A percentile compares a stretch with the other conserved stretches of the same genome.
Evolutionary conservation across 2,113 vertebrate species (phyloP).

Genomic region (Sminthopsis crassicaudata): DNA sequence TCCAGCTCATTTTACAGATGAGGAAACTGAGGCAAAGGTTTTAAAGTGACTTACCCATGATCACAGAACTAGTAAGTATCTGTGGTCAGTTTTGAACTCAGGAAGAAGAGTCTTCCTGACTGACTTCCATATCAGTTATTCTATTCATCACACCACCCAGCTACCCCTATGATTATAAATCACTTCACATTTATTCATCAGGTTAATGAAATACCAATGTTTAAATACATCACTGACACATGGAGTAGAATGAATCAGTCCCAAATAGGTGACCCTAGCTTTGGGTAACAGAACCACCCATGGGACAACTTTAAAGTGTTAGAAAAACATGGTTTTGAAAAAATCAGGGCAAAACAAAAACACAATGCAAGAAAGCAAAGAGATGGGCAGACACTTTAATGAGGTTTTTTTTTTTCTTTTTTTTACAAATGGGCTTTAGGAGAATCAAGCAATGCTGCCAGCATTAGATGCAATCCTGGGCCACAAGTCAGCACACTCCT

Average conservation of each 20-base stretch:
- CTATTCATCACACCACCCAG: no score
- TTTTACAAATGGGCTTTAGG: not conserved
- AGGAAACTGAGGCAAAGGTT: no score
- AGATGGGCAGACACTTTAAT: conserved; percentile 1
- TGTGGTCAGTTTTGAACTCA: no score
- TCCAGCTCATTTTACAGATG: no score
- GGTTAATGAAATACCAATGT: not conserved
- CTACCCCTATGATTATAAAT: no score
- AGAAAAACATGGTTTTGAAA: not conserved
- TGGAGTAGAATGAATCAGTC: not conserved
- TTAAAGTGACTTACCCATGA: no score
- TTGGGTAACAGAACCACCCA: not conserved
- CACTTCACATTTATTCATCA: not conserved
- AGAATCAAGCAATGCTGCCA: conserved; percentile 94
- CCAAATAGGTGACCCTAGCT: not conserved
- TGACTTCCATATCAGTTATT: no score
- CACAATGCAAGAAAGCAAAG: not conserved
- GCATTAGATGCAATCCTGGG: conserved; percentile 99
- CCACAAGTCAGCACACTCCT: conserved; percentile 98
- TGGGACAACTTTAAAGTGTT: not conserved
- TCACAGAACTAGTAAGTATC: no score
- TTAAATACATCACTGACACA: not conserved
- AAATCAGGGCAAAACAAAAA: not conserved
- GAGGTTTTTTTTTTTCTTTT: conserved; percentile 63
- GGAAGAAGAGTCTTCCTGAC: no score